Evolutionary conservation across 2,113 vertebrate species (phyloP).

Genomic region (Lepus timidus): DNA sequence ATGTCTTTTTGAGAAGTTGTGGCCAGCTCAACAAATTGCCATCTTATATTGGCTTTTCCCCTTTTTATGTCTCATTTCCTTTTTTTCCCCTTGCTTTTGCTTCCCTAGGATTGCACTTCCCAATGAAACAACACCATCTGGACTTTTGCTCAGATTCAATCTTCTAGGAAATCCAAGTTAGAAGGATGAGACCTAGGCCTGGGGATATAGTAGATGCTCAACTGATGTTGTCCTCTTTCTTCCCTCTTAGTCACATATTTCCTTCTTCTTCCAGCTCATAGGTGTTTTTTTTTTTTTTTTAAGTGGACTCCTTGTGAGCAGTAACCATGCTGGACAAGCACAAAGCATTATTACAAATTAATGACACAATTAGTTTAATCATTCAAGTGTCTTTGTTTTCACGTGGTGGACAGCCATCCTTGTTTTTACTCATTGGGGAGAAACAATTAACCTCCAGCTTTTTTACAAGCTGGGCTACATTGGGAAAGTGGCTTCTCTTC

Average conservation of each 20-base stretch:
- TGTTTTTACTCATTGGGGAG: background rate
- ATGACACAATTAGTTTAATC: background rate
- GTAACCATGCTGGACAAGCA: background rate
- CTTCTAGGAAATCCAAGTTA: constrained; percentile 12
- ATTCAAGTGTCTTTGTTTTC: background rate
- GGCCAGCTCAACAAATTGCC: background rate
- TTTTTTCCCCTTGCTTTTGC: background rate
- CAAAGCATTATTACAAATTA: background rate
- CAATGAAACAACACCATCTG: background rate
- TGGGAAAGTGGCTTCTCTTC: constrained; percentile 28
- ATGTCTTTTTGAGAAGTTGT: background rate
- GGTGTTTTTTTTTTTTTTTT: background rate
- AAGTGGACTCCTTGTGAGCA: background rate
- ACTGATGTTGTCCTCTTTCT: background rate
- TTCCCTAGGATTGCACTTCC: background rate
- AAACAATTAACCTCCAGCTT: background rate
- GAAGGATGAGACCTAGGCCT: background rate
- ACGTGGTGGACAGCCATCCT: too few species aligned
- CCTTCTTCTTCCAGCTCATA: background rate
- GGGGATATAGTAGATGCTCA: background rate
- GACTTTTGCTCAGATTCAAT: constrained; percentile 15
- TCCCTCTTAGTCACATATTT: background rate
- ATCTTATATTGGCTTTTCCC: background rate
- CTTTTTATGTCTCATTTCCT: background rate
- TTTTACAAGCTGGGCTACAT: background rate